A percentile compares a stretch with the other conserved stretches of the same genome.
phyloP scores from a whole-genome alignment of 1,140 invertebrate species.

The Philaenus spumarius region DNA sequence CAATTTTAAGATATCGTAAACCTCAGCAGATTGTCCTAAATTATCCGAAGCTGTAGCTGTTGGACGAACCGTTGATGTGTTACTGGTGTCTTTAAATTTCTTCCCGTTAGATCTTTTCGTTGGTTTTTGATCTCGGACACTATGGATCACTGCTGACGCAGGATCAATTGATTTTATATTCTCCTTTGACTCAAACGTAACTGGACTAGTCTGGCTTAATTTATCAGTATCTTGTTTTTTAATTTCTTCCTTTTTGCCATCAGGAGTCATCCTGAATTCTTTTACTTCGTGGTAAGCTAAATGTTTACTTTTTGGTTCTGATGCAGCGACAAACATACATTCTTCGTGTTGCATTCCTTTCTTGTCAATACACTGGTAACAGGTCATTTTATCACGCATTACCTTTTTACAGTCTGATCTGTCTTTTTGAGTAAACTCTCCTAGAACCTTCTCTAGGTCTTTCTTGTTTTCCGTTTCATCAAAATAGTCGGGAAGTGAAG shows the following conservation, averaged over 20 bases:
- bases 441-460: conserved; percentile 58
- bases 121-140: too few species aligned
- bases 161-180: too few species aligned
- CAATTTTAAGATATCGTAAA: neutral
- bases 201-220: neutral
- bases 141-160: too few species aligned
- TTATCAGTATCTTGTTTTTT: conserved; percentile 14
- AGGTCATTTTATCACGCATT: conserved; percentile 63
- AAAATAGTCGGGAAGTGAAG: neutral
- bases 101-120: too few species aligned
- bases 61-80: too few species aligned
- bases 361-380: conserved; percentile 59
- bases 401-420: conserved; percentile 60
- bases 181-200: neutral
- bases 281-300: conserved; percentile 28
- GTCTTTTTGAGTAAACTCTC: conserved; percentile 60
- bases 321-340: conserved; percentile 60
- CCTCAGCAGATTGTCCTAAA: neutral
- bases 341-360: conserved; percentile 61
- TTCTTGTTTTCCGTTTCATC: conserved; percentile 6
- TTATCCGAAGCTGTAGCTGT: neutral
- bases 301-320: conserved; percentile 29
- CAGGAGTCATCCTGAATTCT: conserved; percentile 18
- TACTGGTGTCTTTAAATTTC: too few species aligned
- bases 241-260: neutral